Evolutionary conservation across 2,113 vertebrate genomes (phyloP).

Genomic region (Steatornis caripensis): DNA sequence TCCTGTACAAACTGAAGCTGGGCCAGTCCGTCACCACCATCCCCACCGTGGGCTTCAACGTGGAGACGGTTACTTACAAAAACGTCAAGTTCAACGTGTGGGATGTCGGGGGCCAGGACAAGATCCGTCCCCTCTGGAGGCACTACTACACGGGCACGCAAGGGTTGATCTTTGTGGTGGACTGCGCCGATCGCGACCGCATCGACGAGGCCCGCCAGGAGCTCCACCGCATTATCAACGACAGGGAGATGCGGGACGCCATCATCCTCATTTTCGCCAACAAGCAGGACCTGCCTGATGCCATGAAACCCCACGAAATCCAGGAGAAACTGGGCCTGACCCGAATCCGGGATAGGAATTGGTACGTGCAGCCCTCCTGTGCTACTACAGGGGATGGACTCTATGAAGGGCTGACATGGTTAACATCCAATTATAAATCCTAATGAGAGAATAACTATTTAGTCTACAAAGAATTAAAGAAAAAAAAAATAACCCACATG

Average conservation of each 20-base stretch:
- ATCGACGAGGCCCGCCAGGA: constrained; percentile 98
- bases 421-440: constrained; percentile 99
- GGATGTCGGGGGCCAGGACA: constrained; percentile 98
- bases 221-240: constrained; percentile 98
- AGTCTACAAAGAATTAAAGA: constrained; percentile 66
- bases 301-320: constrained; percentile 99
- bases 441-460: constrained; percentile 83
- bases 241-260: constrained; percentile 99
- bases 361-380: constrained; percentile 99
- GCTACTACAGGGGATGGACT: constrained; percentile 97
- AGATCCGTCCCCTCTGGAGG: constrained; percentile 97
- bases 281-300: constrained; percentile 98
- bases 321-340: constrained; percentile 99
- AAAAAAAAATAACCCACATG: constrained; percentile 71
- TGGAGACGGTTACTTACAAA: constrained; percentile 99
- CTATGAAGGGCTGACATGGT: constrained; percentile 98
- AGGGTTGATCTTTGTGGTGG: constrained; percentile 98
- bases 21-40: constrained; percentile 99
- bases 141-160: constrained; percentile 99
- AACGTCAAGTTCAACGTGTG: constrained; percentile 99
- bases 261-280: constrained; percentile 99
- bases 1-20: constrained; percentile 98
- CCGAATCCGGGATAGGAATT: constrained; percentile 99
- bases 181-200: constrained; percentile 98
- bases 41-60: constrained; percentile 97